phyloP scores from a whole-genome alignment of 2,888 invertebrate species.

The Drosophila picticornis region DNA sequence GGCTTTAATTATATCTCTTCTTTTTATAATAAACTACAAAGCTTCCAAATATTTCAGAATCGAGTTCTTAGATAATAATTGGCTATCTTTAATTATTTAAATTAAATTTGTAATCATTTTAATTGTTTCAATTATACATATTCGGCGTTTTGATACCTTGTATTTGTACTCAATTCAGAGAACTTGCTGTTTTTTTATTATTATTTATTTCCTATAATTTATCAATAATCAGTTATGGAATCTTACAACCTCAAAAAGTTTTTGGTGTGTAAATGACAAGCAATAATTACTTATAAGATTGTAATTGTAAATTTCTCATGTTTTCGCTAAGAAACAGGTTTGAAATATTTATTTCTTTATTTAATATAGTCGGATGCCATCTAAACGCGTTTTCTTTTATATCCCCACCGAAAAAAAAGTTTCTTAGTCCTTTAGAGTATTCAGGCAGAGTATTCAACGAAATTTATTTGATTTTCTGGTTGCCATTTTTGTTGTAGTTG shows the following conservation, averaged over 20 bases:
- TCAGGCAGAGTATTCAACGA: background rate
- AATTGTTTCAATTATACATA: background rate
- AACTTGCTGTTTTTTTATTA: background rate
- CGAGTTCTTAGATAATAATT: too few relatives aligned
- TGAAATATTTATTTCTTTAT: background rate
- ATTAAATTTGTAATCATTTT: background rate
- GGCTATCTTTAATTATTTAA: too few relatives aligned
- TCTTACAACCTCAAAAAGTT: background rate
- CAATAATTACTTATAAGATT: background rate
- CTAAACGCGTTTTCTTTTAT: background rate
- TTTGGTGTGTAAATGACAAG: background rate
- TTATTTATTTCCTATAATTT: background rate
- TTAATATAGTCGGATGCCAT: background rate
- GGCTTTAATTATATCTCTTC: background rate
- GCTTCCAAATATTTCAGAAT: background rate
- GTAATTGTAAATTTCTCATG: background rate
- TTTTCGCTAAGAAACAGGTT: background rate
- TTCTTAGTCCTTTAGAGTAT: constrained; percentile 24
- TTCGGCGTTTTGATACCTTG: background rate
- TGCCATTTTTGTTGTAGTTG: constrained; percentile 11
- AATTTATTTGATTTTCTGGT: background rate
- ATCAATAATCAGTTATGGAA: too few relatives aligned
- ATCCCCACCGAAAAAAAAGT: background rate
- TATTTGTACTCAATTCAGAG: background rate
- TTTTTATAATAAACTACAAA: background rate